Base-by-base conservation (phyloP, 2,113 vertebrate genomes). In the Mesitornis unicolor region DNA sequence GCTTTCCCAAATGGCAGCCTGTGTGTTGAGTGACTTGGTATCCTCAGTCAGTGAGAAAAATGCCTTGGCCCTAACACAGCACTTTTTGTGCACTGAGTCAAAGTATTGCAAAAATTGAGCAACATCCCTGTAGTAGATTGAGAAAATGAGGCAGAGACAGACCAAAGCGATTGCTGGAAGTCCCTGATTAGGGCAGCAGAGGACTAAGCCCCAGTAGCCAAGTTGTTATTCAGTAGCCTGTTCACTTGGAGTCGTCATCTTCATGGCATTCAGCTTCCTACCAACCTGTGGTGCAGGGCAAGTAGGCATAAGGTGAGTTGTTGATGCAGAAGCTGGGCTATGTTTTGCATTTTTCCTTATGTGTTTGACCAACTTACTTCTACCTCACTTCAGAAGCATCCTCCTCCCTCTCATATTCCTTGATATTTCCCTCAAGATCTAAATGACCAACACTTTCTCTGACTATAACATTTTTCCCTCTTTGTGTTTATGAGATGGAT, bases 31-130 rank as follows among this genome's bases (percentile, higher is more conserved):
- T 82, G 82, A 84, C 50, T 38, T n/a, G 65, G 69, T 50, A 19
- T 42, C 80, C 82, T 74, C 54, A 61, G 76, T 94, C 60, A 86
- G 60, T 78, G 29, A 70, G 64, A 79, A 74, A 85, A 84, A 93
- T 36, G 74, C 83, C 67, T 60, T 36, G 22, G 48, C 81, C 76
- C 48, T 87, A 61, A 36, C 71, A 90, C 33, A 63, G 78, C 16
- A 38, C 51, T 81, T 88, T 81, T 88, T 61, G 64, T 85, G 47
- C 68, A 36, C 51, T 43, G 68, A 84, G 56, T 92, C 69, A 68
- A 93, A 73, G 48, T 29, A 31, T 90, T 94, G 84, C 56, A 90
- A 84, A 96, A 16, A 56, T 95, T 92, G 65, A 94, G 73, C 77
- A 95, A 88, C 45, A 76, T 81, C 65, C 10, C 53, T 75, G 86